Evolutionary conservation across 2,888 invertebrate genomes (phyloP), one percentile per base, ranked within the genome.

Genomic region (Osedax fenrisi): DNA sequence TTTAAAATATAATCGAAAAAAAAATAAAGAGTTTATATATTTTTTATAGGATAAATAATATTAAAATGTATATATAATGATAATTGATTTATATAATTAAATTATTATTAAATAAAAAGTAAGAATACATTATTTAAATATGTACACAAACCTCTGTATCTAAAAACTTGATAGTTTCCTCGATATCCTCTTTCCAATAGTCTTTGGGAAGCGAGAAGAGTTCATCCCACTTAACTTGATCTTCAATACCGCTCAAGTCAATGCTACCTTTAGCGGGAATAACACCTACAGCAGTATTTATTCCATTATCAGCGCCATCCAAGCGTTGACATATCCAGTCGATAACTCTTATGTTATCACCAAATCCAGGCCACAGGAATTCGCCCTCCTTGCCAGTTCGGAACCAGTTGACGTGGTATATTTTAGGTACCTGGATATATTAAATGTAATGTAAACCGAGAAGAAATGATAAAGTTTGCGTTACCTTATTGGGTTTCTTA

Each of bases 91-190:
- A n/a, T n/a, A n/a, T n/a, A n/a, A n/a, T n/a, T n/a, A n/a, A n/a
- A n/a, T n/a, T n/a, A n/a, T n/a, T n/a, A n/a, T n/a, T n/a, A n/a
- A n/a, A n/a, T n/a, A n/a, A n/a, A n/a, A n/a, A n/a, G n/a, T n/a
- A n/a, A n/a, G n/a, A n/a, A n/a, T n/a, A n/a, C n/a, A n/a, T 41
- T 41, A 41, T 5, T 17, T 10, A 10, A 41, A 41, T 10, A 41
- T 41, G 17, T 41, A 41, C 41, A 41, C 5, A 10, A 2, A 96
- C 90, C 87, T 97, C 95, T 79, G 91, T 89, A 72, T 90, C 89
- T 83, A 95, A 91, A 86, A 95, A 97, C 81, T 89, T 89, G 80
- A 89, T 89, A 75, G 94, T 90, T n/a, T 90, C 90, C 75, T 88
- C 85, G 75, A 77, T 80, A 80, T 96, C 96, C 81, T 91, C 88